These are phyloP conservation scores for Andrena hattorfiana DNA, from an alignment of 2,888 invertebrate species.

Conservation along the genomic window DNA sequence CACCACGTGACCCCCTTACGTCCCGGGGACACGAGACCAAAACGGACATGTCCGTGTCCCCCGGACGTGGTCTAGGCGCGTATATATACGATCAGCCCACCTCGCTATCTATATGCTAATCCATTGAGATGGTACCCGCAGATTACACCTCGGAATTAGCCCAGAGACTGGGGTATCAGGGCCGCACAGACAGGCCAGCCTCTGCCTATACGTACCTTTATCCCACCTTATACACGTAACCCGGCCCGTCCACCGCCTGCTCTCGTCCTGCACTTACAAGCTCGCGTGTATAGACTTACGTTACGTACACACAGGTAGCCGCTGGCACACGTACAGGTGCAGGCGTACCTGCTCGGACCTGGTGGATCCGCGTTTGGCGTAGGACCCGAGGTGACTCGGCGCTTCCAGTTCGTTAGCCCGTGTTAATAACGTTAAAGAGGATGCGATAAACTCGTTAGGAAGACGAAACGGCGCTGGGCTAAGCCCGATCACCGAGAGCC, in stretches of 20 bases:
- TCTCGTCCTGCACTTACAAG: conserved; percentile 70
- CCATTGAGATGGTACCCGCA: conserved; percentile 85
- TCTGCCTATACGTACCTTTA: conserved; percentile 77
- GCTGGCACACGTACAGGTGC: conserved; percentile 47
- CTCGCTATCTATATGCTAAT: conserved; percentile 85
- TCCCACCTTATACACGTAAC: conserved; percentile 79
- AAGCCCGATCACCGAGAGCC: conserved; percentile 55
- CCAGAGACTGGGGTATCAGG: conserved; percentile 80
- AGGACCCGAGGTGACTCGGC: conserved; percentile 77
- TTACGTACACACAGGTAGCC: conserved; percentile 14
- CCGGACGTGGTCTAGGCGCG: conserved; percentile 74
- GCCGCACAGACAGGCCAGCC: conserved; percentile 76
- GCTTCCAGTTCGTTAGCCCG: conserved; percentile 79
- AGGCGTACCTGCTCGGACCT: conserved; percentile 63
- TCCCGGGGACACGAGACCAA: conserved; percentile 74
- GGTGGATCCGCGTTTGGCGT: conserved; percentile 60
- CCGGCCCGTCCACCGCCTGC: conserved; percentile 68
- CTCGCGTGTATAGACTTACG: conserved; percentile 55
- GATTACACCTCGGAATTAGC: conserved; percentile 85
- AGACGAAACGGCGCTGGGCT: conserved; percentile 63
- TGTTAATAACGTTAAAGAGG: conserved; percentile 81
- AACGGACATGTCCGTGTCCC: conserved; percentile 78
- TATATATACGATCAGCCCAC: conserved; percentile 79
- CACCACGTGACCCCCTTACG: conserved; percentile 70
- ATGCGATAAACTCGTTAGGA: conserved; percentile 79